Percentiles rank a stretch among this genome's conserved stretches.
These are phyloP conservation scores for Notarius lentiginosus DNA, from an alignment of 2,113 vertebrate species.

Conservation along the genomic window DNA sequence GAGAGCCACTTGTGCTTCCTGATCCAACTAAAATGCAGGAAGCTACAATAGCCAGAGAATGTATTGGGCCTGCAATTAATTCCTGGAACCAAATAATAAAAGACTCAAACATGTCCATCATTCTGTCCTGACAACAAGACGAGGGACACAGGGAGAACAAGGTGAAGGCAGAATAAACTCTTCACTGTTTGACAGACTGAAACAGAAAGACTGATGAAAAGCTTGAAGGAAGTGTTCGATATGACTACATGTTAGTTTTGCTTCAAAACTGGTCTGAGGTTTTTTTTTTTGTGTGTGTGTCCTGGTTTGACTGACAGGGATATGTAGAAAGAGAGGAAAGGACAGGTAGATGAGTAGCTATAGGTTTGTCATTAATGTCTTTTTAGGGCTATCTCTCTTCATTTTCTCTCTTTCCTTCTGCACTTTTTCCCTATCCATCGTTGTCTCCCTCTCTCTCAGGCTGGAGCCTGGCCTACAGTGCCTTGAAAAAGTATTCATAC, in stretches of 20 bases:
- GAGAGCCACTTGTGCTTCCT: conserved; percentile 51
- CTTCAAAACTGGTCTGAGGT: neutral
- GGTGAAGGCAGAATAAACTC: neutral
- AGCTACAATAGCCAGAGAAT: conserved; percentile 32
- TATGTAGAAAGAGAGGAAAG: neutral
- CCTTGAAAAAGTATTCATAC: no score
- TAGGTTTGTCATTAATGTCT: neutral
- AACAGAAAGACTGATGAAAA: neutral
- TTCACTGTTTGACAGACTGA: neutral
- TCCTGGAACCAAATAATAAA: conserved; percentile 48
- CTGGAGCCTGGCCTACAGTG: neutral
- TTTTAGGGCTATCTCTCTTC: neutral
- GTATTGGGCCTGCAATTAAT: conserved; percentile 45
- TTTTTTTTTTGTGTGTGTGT: neutral
- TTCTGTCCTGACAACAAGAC: neutral
- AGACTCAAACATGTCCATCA: conserved; percentile 36
- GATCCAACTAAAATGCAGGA: conserved; percentile 39
- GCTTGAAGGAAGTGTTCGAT: neutral
- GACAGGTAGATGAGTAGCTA: conserved; percentile 14
- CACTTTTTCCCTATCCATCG: neutral
- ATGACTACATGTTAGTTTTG: neutral
- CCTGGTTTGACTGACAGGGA: neutral
- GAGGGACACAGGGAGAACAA: neutral
- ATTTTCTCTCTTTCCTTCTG: neutral
- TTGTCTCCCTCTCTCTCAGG: neutral